phyloP scores from a whole-genome alignment of 2,113 vertebrate genomes.

The Sigmodon hispidus region DNA sequence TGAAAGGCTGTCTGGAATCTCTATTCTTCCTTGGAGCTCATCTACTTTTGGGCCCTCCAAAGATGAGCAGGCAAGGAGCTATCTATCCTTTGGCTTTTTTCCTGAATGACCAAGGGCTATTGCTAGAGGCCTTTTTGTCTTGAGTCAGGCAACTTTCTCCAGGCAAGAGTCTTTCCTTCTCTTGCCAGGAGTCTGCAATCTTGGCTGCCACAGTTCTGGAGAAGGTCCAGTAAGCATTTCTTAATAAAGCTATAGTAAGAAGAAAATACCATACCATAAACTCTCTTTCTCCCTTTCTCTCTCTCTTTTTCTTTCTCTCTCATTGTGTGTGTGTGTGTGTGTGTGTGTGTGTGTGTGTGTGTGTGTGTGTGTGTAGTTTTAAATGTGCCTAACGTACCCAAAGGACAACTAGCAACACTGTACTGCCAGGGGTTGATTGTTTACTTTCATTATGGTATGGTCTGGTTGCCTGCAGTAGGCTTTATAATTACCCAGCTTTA shows the following conservation, averaged over 20 bases:
- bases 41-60: too few species aligned
- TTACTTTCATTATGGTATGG: background rate
- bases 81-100: too few species aligned
- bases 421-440: background rate
- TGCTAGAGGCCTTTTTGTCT: too few species aligned
- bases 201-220: too few species aligned
- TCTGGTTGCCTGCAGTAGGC: background rate
- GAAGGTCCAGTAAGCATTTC: too few species aligned
- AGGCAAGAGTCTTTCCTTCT: too few species aligned
- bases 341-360: background rate
- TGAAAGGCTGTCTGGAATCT: too few species aligned
- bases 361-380: background rate
- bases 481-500: background rate
- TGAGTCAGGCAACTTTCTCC: too few species aligned
- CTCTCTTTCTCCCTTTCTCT: background rate
- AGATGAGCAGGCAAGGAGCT: too few species aligned
- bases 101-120: too few species aligned
- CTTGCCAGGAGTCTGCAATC: too few species aligned
- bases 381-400: background rate
- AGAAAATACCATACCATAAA: background rate
- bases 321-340: background rate
- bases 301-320: background rate
- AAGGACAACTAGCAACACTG: background rate
- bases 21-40: too few species aligned
- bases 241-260: background rate